These are phyloP conservation scores for fruit fly (Drosophila melanogaster) DNA, from an alignment of 1,140 invertebrate genomes.

Conservation along the genomic window Release_6_plus_ISO1_MT NT_037436.4:11985001-11985500, in stretches of 20 bases:
- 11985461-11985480: slow-evolving; percentile 5
- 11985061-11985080: background rate
- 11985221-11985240: slow-evolving; percentile 47
- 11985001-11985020: background rate
- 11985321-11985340: background rate
- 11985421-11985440: slow-evolving; percentile 29
- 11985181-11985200: slow-evolving; percentile 74
- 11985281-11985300: slow-evolving; percentile 37
- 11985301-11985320: slow-evolving; percentile 1
- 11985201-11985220: slow-evolving; percentile 80
- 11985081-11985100: slow-evolving; percentile 11
- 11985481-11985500: slow-evolving; percentile 29
- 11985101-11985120: slow-evolving; percentile 66
- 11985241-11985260: slow-evolving; percentile 36
- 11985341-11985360: background rate
- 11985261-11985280: slow-evolving; percentile 49
- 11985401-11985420: slow-evolving; percentile 30
- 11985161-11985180: slow-evolving; percentile 80
- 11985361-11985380: slow-evolving; percentile 27
- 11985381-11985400: slow-evolving; percentile 43
- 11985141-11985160: slow-evolving; percentile 24
- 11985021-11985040: background rate
- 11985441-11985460: slow-evolving; percentile 38
- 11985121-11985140: slow-evolving; percentile 46
- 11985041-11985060: background rate